phyloP scores from a whole-genome alignment of 1,140 invertebrate species.

The Drosophila hydei region DNA sequence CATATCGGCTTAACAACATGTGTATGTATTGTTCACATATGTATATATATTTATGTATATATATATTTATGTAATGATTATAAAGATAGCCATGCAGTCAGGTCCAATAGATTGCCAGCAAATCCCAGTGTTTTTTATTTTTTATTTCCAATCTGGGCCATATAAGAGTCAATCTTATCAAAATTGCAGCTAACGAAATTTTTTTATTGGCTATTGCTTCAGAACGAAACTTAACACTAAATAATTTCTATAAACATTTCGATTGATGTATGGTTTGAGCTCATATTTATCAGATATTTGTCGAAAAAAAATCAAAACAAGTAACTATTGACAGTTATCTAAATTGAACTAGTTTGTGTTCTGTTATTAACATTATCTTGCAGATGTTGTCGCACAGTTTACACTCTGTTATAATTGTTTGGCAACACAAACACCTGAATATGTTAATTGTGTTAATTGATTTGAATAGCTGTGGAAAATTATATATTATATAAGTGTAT shows the following conservation, averaged over 20 bases:
- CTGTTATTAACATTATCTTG: conserved; percentile 8
- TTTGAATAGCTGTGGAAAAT: no score
- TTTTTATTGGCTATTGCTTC: background rate
- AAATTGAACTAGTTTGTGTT: background rate
- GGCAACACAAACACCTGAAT: no score
- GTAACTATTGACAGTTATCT: conserved; percentile 1
- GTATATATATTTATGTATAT: background rate
- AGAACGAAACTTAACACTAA: background rate
- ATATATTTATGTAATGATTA: conserved; percentile 36
- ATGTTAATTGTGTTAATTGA: no score
- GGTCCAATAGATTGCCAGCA: conserved; percentile 16
- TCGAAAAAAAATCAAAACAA: background rate
- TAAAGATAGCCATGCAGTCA: conserved; percentile 53
- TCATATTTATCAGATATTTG: background rate
- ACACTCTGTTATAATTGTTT: no score
- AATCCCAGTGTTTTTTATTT: conserved; percentile 11
- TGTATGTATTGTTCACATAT: background rate
- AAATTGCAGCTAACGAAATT: conserved; percentile 18
- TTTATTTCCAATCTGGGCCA: conserved; percentile 22
- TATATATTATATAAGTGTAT: no score
- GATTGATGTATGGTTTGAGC: background rate
- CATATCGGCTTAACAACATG: conserved; percentile 1
- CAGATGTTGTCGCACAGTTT: background rate
- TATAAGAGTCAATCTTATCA: conserved; percentile 49
- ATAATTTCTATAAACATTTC: conserved; percentile 8